Base-by-base conservation (phyloP, 2,888 invertebrate species). In the Toxonevra muliebris region DNA sequence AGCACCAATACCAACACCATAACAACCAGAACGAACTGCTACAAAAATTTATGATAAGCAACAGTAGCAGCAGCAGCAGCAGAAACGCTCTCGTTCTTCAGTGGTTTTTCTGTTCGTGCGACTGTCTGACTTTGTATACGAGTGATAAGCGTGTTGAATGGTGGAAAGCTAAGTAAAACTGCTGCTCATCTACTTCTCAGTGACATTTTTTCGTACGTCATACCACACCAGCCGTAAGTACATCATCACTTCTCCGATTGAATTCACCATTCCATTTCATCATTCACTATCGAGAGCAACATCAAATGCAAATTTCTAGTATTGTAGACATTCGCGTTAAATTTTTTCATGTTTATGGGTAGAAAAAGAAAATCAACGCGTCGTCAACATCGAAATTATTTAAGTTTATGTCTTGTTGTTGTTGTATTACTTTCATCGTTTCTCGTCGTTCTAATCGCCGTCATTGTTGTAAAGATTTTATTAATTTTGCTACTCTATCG, bases 361-460 rank as follows among this genome's bases (percentile, higher is more conserved):
- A 84, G 81, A 80, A 84, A 83, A 83, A 81, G 83, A 79, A 84
- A 80, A 79, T 79, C 80, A 75, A 73, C 83, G 76, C 83, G 84
- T 79, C 84, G 72, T 69, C 71, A 81, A 78, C 83, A 84, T 80
- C 83, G 81, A 83, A 83, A 84, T 83, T 83, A 84, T 82, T 84
- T 83, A 79, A 82, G 83, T 84, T 83, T 84, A 79, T 82, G 80
- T 81, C 83, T 81, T 78, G 79, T 80, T 73, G 78, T 81, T 76
- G 68, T 66, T 30, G 30, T 30, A 30, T 30, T 30, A 43, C 79
- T 79, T 78, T 76, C 76, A 74, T 78, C 76, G 74, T 78, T 79
- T 76, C 76, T 78, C 75, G 20, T 61, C 52, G 73, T 80, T 72
- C 75, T 79, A 72, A 77, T 78, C 50, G 45, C 63, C 41, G 63